A percentile compares a stretch with the other conserved stretches of the same genome.
Evolutionary conservation across 2,113 vertebrate genomes (phyloP).

Genomic region (Stigmatopora nigra): DNA sequence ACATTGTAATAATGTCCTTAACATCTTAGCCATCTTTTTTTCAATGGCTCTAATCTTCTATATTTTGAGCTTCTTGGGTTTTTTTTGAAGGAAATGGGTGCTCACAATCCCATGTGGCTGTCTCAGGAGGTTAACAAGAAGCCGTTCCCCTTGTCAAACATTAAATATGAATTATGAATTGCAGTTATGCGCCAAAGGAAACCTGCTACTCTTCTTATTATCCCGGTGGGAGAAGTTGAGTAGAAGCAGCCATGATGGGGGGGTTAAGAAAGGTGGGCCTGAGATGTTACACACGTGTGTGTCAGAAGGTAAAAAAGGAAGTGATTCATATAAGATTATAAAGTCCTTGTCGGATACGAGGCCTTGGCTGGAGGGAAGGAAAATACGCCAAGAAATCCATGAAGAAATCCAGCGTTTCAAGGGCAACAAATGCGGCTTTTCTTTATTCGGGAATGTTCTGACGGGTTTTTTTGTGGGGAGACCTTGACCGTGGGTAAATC

Average conservation of each 20-base stretch:
- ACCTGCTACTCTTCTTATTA: slow-evolving; percentile 9
- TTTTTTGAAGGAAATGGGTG: too few species aligned
- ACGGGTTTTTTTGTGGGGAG: not conserved
- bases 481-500: not conserved
- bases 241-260: not conserved
- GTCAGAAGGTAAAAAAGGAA: slow-evolving; percentile 1
- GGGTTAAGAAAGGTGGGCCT: not conserved
- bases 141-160: not conserved
- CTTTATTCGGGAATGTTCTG: not conserved
- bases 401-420: not conserved
- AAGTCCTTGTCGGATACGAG: not conserved
- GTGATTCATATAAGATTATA: not conserved
- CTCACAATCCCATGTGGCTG: not conserved
- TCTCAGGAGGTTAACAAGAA: not conserved
- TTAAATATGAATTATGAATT: not conserved
- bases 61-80: not conserved
- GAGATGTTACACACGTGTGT: not conserved
- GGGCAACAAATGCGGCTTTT: not conserved
- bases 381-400: not conserved
- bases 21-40: too few species aligned
- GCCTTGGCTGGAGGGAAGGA: not conserved
- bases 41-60: too few species aligned
- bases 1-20: too few species aligned
- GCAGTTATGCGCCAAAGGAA: not conserved
- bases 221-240: not conserved